Evolutionary conservation across 2,113 vertebrate genomes (phyloP), one percentile per base, ranked within the genome.

Genomic region (Cinclus mexicanus): DNA sequence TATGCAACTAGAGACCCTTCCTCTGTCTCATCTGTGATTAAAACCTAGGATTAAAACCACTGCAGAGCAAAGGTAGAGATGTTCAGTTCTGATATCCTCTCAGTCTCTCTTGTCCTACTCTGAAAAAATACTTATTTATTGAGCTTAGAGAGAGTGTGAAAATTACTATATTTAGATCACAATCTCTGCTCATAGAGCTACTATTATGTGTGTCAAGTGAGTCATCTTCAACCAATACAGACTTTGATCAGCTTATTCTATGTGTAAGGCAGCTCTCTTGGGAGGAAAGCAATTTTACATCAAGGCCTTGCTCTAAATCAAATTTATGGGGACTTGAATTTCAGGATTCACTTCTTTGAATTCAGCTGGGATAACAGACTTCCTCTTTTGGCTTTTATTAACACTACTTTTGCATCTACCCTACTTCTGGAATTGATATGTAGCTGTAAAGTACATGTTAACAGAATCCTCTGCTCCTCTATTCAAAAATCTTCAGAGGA

Each of bases 61-160:
- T 39, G 23, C 50, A 90, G 85, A 76, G 25, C n/a, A 90, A 93
- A 87, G 33, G 6, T 41, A 77, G 65, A 49, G 6, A 4, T 16
- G 8, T 57, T 83, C 25, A 13, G 7, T 44, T 84, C 41, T 49
- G 22, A 29, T 49, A 85, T 25, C 11, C 9, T 37, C 53, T 57
- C 41, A 47, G 63, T 67, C 75, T 90, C 35, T 69, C 61, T 84
- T 68, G 49, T 50, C 18, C 28, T 41, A n/a, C 35, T 26, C 49
- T 53, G 82, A n/a, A 89, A 82, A 91, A 82, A 21, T n/a, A 59
- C 25, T 95, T 77, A 93, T 94, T 87, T 49, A 92, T 72, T 65
- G 50, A 86, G 28, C 6, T 93, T 91, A 35, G 61, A 57, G 33
- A 90, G 72, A 74, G 61, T 59, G 63, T 80, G 37, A 93, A 90